phyloP scores from a whole-genome alignment of 1,140 invertebrate species.

The Lethrus apterus region DNA sequence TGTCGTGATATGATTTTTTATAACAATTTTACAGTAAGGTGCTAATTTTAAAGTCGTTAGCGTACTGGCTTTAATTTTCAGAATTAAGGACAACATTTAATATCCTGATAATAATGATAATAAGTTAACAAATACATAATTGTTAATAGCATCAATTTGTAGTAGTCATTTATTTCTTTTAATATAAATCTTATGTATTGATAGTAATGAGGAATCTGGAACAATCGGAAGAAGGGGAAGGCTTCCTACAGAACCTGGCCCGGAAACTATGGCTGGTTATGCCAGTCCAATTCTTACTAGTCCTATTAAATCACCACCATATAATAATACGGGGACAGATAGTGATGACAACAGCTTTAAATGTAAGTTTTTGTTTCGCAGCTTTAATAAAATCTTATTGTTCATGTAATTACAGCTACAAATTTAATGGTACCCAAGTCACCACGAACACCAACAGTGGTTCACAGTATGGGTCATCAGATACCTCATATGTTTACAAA shows the following conservation, averaged over 20 bases:
- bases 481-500: constrained; percentile 87
- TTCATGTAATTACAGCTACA: constrained; percentile 39
- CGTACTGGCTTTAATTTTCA: no score
- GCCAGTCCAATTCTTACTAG: constrained; percentile 50
- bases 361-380: constrained; percentile 36
- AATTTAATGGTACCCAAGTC: constrained; percentile 37
- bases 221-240: constrained; percentile 47
- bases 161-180: no score
- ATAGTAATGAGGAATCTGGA: background rate
- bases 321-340: constrained; percentile 43
- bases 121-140: no score
- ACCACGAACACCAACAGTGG: constrained; percentile 62
- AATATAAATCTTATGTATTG: no score
- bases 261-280: constrained; percentile 46
- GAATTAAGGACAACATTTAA: no score
- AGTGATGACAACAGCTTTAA: constrained; percentile 54
- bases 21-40: no score
- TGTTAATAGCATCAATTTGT: no score
- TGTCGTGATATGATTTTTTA: no score
- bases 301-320: constrained; percentile 61
- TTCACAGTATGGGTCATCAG: constrained; percentile 76
- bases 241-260: constrained; percentile 64
- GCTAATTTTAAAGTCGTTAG: no score
- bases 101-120: no score
- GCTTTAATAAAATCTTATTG: constrained; percentile 25